Evolutionary conservation across 1,140 invertebrate genomes (phyloP).

Genomic region (Sycophaga agraensis): DNA sequence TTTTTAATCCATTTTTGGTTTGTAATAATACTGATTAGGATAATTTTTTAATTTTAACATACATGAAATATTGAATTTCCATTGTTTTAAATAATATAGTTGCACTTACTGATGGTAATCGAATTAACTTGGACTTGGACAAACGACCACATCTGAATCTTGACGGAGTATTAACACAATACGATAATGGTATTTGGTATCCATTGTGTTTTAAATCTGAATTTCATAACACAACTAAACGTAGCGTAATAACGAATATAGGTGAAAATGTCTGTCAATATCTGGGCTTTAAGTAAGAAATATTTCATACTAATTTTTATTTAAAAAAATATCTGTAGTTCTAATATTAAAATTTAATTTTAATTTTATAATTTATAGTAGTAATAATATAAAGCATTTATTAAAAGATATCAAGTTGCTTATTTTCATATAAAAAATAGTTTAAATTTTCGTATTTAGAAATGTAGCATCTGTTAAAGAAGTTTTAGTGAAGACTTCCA

Average conservation of each 20-base stretch:
- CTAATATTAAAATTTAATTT: too few relatives aligned
- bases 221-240: slow-evolving; percentile 39
- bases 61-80: background rate
- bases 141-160: slow-evolving; percentile 60
- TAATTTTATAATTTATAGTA: too few relatives aligned
- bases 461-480: slow-evolving; percentile 29
- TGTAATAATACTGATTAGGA: background rate
- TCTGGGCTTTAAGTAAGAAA: slow-evolving; percentile 66
- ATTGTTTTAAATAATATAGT: slow-evolving; percentile 51
- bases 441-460: slow-evolving; percentile 33
- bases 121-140: slow-evolving; percentile 62
- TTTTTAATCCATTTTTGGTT: slow-evolving; percentile 16
- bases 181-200: slow-evolving; percentile 62
- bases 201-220: slow-evolving; percentile 59
- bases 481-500: slow-evolving; percentile 20
- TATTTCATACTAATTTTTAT: background rate
- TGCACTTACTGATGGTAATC: slow-evolving; percentile 65
- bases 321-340: too few relatives aligned
- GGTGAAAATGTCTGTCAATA: slow-evolving; percentile 60
- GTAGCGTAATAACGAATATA: slow-evolving; percentile 7
- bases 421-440: background rate
- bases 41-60: background rate
- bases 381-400: too few relatives aligned
- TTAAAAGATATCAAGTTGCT: too few relatives aligned
- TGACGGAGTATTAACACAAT: slow-evolving; percentile 64